Base-by-base conservation (phyloP, 2,113 vertebrate species). In the Istiophorus platypterus region DNA sequence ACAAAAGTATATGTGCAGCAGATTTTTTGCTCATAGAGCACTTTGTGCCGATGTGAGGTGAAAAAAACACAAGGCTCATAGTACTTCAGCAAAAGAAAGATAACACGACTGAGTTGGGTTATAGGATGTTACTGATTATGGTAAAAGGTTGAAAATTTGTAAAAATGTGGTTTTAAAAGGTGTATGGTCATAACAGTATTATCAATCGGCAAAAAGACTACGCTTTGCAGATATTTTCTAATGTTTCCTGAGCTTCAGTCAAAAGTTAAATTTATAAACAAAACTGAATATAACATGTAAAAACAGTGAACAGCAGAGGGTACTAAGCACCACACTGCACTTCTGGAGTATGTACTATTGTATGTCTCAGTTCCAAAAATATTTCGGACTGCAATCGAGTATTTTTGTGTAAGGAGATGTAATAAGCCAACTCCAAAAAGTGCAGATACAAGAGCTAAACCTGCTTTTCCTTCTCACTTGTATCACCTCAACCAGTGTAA, bases 251-350 rank as follows among this genome's bases (percentile, higher is more conserved):
- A 61, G 27, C 66, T 34, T 29, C 26, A 47, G 7, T 31, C 27
- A 56, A 14, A 45, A 42, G 7, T n/a, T n/a, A n/a, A n/a, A 61
- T 73, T 24, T 7, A 72, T 29, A 47, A 59, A 49, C 14, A 37
- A 18, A 49, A 24, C 11, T 61, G 5, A 37, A 37, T 6, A 37
- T 37, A 75, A 14, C n/a, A 22, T n/a, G 20, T 37, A 5, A 70
- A 66, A 41, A 20, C 24, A 24, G 39, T 51, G 17, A 42, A 58
- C 78, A 51, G 39, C 24, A 74, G 70, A 51, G 18, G 29, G 41
- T 17, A 7, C 26, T 72, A 10, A 45, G 5, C 47, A 15, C 34
- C 39, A 42, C 34, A 49, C 68, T 58, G 37, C 1, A 14, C 67
- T 37, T 45, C 13, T 24, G 20, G 39, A 14, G 27, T 20, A 71